Evolutionary conservation across 2,113 vertebrate genomes (phyloP), one percentile per base, ranked within the genome.

Genomic region (Suncus etruscus): DNA sequence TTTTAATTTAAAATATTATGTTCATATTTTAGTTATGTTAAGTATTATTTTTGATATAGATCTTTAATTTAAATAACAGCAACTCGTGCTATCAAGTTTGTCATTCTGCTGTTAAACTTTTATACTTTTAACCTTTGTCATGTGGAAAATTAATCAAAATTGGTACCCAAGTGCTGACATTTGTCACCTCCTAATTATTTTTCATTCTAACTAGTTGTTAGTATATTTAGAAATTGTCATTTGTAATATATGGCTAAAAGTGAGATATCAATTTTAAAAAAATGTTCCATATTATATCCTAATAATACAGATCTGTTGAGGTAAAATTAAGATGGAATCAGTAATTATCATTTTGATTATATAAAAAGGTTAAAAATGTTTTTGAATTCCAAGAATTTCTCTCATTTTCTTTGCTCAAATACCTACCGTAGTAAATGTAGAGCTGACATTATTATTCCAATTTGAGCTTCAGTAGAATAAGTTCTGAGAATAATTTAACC

Each of bases 41-140:
- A 29, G 27, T 83, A 65, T 39, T 69, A 88, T 91, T 63, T 86
- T 77, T 51, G 85, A 91, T 81, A 69, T 25, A 83, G 65, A 18
- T 83, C 70, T 11, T 48, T 74, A 8, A 51, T 66, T 82, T 68
- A 87, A 92, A 31, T 63, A 86, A 15, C 29, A 70, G 2, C 32
- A 90, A 76, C 29, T 76, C 32, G 51, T 50, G 54, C 51, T n/a
- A 78, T 14, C 7, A 10, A 69, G 72, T 39, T 39, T 29, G 32
- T 25, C 20, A 74, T 24, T 76, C 16, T 18, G 32, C 3, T 15
- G 14, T 11, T 12, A 63, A 63, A 45, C 45, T 68, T 50, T 74
- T 79, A 80, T 9, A 39, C 47, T 32, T 65, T 70, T 12, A 79
- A 54, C 12, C 1, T 1, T 47, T 70, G 1, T 51, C 4, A 87